Base-by-base conservation (phyloP, 2,113 vertebrate genomes). In the Triplophysa tibetana region DNA sequence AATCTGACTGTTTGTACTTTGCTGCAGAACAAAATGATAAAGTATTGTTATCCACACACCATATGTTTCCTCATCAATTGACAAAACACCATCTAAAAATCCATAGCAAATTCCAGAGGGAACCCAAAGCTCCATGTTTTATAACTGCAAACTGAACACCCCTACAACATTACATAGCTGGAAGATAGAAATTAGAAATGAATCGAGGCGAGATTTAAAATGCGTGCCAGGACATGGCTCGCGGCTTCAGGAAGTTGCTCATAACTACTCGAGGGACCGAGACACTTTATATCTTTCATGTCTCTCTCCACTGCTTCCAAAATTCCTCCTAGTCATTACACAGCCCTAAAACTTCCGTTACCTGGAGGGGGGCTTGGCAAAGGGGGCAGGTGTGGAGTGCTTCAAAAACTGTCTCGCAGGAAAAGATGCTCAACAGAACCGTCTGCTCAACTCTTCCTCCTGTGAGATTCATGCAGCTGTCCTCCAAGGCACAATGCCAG, bases 251-350 rank as follows among this genome's bases (percentile, higher is more conserved):
- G 56, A 74, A 78, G 79, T 70, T 75, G 63, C 79, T 70, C 68
- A 81, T 68, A 69, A 60, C 63, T 70, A 72, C 69, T 54, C 43
- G 76, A 81, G 77, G 75, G 80, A 88, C 83, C 82, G 77, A 84
- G 82, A 58, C 89, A 78, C 78, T 75, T 84, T 86, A 78, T 56
- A 86, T 87, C 91, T 91, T 91, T 93, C 91, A 92, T 92, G 89
- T 89, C 58, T 26, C 81, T 33, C 79, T 68, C 83, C 81, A 85
- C 74, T 21, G 19, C 54, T 21, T 21, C 54, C 19, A n/a, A 21
- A 58, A 16, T 81, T 83, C 77, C 77, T 81, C 80, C 83, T 86
- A 87, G 87, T 86, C 85, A 77, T 82, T 85, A 84, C 70, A 85
- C 75, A 69, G 24, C 79, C 16, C 72, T 82, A 82, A 81, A 79